Evolutionary conservation across 1,140 invertebrate species (phyloP).

Genomic region (Bombus sibiricus): DNA sequence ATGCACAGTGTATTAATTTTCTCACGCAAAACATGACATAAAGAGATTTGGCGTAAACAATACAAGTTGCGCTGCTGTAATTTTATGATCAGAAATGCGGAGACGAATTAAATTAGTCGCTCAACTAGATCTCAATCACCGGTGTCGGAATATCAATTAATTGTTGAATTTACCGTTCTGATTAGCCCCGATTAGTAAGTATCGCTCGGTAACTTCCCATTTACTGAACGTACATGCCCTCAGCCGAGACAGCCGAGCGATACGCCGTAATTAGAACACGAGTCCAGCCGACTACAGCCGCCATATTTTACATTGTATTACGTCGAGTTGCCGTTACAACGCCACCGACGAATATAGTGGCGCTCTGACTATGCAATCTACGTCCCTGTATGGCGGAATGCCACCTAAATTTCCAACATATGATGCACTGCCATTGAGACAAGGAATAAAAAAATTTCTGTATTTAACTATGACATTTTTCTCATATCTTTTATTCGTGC

Average conservation of each 20-base stretch:
- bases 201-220: constrained; percentile 68
- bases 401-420: constrained; percentile 36
- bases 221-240: constrained; percentile 44
- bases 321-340: constrained; percentile 36
- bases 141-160: constrained; percentile 56
- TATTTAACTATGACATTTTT: background rate
- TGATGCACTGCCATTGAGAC: background rate
- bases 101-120: background rate
- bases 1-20: too few relatives aligned
- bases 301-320: constrained; percentile 70
- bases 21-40: background rate
- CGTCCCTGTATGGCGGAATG: constrained; percentile 29
- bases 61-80: background rate
- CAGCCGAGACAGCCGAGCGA: constrained; percentile 54
- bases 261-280: constrained; percentile 66
- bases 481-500: too few relatives aligned
- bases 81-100: too few relatives aligned
- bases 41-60: background rate
- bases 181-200: constrained; percentile 68
- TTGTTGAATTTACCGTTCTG: constrained; percentile 54
- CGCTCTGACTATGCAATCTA: constrained; percentile 18
- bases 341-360: constrained; percentile 35
- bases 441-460: background rate
- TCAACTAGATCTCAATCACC: constrained; percentile 15
- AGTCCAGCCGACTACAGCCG: constrained; percentile 27